phyloP scores from a whole-genome alignment of 2,797 vertebrate genomes.

The Apodemus agrarius region DNA sequence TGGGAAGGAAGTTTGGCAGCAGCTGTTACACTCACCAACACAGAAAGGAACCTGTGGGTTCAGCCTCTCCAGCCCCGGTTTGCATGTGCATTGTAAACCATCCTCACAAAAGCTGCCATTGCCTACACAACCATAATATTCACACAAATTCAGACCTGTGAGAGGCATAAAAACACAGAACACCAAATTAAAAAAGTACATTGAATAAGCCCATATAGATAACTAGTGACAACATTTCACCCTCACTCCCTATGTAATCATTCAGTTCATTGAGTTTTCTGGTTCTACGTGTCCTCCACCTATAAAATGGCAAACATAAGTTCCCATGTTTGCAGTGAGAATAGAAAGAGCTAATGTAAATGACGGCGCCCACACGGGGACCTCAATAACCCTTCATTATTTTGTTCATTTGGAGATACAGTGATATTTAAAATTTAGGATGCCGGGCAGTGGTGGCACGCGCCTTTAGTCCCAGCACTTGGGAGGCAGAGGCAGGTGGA shows the following conservation, averaged over 20 bases:
- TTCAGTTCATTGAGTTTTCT: neutral
- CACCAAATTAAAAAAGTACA: neutral
- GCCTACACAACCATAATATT: neutral
- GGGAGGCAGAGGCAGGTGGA: too few species aligned
- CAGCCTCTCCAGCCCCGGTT: fast-evolving
- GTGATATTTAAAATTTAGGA: too few species aligned
- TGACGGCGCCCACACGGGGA: too few species aligned
- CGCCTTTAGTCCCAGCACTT: too few species aligned
- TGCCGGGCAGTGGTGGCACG: too few species aligned
- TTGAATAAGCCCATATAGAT: neutral
- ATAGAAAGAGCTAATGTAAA: too few species aligned
- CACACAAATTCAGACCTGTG: fast-evolving
- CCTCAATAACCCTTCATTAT: too few species aligned
- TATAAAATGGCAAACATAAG: neutral
- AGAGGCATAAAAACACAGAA: neutral
- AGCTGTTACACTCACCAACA: constrained; percentile 45
- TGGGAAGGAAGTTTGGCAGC: neutral
- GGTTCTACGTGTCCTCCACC: neutral
- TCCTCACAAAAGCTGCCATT: fast-evolving
- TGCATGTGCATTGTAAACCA: constrained; percentile 11
- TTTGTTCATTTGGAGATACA: too few species aligned
- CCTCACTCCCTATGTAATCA: neutral
- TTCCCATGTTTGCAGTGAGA: neutral
- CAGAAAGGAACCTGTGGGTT: neutral
- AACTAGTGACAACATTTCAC: neutral